Percentiles rank a stretch among this genome's conserved stretches.
phyloP scores from a whole-genome alignment of 2,797 vertebrate genomes.

The Clamator glandarius region DNA sequence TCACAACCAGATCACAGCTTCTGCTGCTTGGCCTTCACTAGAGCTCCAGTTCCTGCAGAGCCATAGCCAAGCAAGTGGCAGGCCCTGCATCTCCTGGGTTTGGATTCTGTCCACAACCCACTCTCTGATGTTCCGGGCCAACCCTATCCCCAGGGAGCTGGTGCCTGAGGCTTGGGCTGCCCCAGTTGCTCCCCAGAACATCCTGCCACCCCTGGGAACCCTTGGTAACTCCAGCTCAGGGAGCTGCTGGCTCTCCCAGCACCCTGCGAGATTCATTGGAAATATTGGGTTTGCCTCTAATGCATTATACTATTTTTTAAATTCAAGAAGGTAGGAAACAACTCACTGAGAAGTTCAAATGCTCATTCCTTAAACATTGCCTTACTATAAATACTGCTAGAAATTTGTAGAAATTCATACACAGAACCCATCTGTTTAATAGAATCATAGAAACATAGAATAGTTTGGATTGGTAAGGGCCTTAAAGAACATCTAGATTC shows the following conservation, averaged over 20 bases:
- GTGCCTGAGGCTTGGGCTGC: neutral
- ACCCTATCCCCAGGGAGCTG: neutral
- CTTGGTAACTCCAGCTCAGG: neutral
- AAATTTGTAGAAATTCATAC: neutral
- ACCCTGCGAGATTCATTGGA: accelerated
- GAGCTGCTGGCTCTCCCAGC: neutral
- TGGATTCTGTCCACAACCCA: accelerated
- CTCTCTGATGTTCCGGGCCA: neutral
- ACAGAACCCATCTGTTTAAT: neutral
- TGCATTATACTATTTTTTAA: neutral
- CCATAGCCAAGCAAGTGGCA: accelerated
- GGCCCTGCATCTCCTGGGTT: no score
- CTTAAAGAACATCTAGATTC: no score
- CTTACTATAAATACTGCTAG: neutral
- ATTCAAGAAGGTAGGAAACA: neutral
- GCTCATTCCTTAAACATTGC: neutral
- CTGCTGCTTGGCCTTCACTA: accelerated
- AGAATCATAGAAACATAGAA: no score
- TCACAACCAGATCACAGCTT: neutral
- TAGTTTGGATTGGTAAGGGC: no score
- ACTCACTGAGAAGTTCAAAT: neutral
- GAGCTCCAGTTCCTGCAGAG: neutral
- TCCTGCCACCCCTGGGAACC: neutral
- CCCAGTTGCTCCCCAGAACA: accelerated
- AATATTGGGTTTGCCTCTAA: neutral